These are phyloP conservation scores for Pseudomugil gertrudae DNA, from an alignment of 2,797 vertebrate species.

Conservation along the genomic window DNA sequence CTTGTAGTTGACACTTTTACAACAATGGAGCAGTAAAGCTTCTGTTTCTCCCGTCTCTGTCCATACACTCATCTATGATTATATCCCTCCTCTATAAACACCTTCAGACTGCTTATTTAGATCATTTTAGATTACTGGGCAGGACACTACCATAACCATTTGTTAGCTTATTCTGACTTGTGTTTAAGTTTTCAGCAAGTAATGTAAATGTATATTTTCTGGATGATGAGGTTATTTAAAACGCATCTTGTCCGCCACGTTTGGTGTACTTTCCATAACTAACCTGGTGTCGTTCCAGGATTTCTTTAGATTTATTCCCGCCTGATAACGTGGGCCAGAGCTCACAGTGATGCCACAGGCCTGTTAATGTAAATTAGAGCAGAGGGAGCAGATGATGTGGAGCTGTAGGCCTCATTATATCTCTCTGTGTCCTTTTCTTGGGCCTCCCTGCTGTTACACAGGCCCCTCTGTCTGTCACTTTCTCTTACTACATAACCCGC, in stretches of 20 bases:
- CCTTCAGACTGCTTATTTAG: conserved; percentile 63
- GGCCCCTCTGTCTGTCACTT: conserved; percentile 75
- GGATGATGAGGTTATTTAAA: conserved; percentile 12
- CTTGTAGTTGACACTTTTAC: conserved; percentile 38
- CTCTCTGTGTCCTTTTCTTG: conserved; percentile 47
- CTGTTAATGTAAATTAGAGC: conserved; percentile 35
- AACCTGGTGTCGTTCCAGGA: not conserved
- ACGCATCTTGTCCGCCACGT: conserved; percentile 11
- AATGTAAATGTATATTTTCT: conserved; percentile 42
- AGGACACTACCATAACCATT: conserved; percentile 42
- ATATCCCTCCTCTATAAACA: conserved; percentile 61
- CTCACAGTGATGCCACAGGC: not conserved
- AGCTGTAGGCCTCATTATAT: conserved; percentile 46
- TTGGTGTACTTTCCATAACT: not conserved
- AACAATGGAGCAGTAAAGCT: conserved; percentile 48
- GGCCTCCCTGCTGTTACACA: conserved; percentile 70
- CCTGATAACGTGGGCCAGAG: not conserved
- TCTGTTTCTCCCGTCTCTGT: conserved; percentile 21
- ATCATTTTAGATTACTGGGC: conserved; percentile 53
- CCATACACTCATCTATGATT: conserved; percentile 53
- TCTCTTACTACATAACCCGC: conserved; percentile 58
- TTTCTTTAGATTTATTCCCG: not conserved
- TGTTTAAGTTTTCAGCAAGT: conserved; percentile 35
- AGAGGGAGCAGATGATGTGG: conserved; percentile 43
- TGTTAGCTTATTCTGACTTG: conserved; percentile 38